A percentile compares a stretch with the other conserved stretches of the same genome.
These are phyloP conservation scores for Antrozous pallidus DNA, from an alignment of 2,797 vertebrate species.

Conservation along the genomic window DNA sequence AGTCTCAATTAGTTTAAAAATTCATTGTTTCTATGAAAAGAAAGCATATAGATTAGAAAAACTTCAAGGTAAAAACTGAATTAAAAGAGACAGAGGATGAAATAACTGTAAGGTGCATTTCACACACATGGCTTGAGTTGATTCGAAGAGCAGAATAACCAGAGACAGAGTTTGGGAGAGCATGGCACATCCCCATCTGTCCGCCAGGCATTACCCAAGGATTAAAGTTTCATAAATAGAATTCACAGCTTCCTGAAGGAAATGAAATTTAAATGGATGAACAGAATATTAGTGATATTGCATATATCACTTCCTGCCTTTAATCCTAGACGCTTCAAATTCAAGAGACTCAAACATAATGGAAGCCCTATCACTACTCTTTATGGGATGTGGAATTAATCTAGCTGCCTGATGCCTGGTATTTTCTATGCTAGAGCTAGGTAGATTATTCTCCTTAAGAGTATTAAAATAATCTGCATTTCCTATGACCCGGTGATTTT, in stretches of 20 bases:
- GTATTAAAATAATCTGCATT: too few relatives aligned
- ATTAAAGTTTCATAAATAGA: background rate
- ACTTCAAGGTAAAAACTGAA: background rate
- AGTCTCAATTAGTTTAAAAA: background rate
- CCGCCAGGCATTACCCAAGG: background rate
- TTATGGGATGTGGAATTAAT: too few relatives aligned
- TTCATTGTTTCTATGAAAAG: background rate
- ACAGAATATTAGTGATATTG: too few relatives aligned
- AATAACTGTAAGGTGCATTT: background rate
- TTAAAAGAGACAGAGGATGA: background rate
- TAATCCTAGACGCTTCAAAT: too few relatives aligned
- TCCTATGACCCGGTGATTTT: too few relatives aligned
- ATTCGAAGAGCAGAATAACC: background rate
- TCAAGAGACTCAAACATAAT: too few relatives aligned
- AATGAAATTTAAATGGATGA: too few relatives aligned
- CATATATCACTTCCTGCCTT: too few relatives aligned
- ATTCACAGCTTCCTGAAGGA: background rate
- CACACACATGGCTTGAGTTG: background rate
- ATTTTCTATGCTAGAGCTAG: too few relatives aligned
- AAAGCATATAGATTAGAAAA: background rate
- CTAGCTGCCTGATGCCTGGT: too few relatives aligned
- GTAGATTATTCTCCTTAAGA: too few relatives aligned
- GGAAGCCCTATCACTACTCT: too few relatives aligned
- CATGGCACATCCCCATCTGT: background rate
- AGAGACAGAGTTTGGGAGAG: background rate